Evolutionary conservation across 2,113 vertebrate species (phyloP), one percentile per base, ranked within the genome.

Genomic region (Prunella himalayana): DNA sequence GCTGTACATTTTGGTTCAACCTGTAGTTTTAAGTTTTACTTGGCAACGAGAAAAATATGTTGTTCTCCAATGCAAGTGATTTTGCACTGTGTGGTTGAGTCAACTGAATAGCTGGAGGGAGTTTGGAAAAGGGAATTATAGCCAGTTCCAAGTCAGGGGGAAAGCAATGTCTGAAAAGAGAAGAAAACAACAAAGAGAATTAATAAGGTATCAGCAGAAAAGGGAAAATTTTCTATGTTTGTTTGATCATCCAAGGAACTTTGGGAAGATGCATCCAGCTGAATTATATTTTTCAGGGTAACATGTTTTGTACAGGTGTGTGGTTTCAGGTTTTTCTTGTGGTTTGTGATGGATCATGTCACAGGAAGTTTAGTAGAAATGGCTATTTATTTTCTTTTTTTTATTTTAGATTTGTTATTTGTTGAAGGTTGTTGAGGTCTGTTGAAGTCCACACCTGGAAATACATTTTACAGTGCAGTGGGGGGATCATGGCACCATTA

Each of bases 301-400:
- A 19, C 0, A 0, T 8, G 2, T 59, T 71, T 87, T 10, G 15
- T 4, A 1, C 1, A 47, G 10, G 3, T 65, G 2, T 0, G 1
- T 50, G 27, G 2, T 12, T 76, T 80, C 30, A 64, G 16, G 12
- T 22, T 64, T 66, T 78, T 60, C 45, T 82, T 82, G 41, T 71
- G 31, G 2, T 22, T 84, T 87, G 27, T 45, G 64, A 33, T 17
- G 15, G 9, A 15, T 22, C 2, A 0, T 87, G 21, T 39, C 45
- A 50, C 1, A 18, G 21, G 64, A 85, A n/a, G 0, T 2, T 50
- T 27, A 47, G 30, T 50, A 31, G 56, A 87, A 37, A 5, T 31
- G 23, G 2, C 4, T 2, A 30, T 86, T 54, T 11, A 4, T 11
- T 82, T 37, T 6, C 3, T 28, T 31, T 17, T 11, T n/a, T 49